These are phyloP conservation scores for Pogonophryne albipinna DNA, from an alignment of 2,797 vertebrate genomes.

Conservation along the genomic window DNA sequence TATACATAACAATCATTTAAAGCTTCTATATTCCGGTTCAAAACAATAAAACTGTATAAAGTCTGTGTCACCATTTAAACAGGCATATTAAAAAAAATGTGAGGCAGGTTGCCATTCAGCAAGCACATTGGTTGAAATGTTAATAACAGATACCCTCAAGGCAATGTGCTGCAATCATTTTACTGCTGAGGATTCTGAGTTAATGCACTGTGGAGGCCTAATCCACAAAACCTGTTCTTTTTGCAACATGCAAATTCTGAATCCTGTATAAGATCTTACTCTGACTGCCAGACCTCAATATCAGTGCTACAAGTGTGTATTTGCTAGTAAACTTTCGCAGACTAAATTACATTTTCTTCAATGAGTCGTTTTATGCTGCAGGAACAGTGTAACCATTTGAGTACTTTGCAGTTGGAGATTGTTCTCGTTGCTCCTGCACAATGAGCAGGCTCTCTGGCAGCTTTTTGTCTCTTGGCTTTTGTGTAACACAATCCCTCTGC, in stretches of 20 bases:
- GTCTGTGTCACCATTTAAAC: neutral
- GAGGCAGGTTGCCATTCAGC: neutral
- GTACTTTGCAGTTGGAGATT: neutral
- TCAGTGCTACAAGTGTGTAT: neutral
- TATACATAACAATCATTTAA: neutral
- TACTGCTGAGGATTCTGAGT: neutral
- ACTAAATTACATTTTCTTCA: neutral
- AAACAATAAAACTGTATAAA: neutral
- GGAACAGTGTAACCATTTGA: neutral
- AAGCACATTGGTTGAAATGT: neutral
- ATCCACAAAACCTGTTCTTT: slow-evolving; percentile 26
- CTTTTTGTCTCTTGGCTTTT: slow-evolving; percentile 7
- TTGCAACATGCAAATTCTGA: slow-evolving; percentile 6
- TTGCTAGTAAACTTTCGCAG: neutral
- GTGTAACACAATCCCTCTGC: slow-evolving; percentile 11
- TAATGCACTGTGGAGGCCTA: neutral
- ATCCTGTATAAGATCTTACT: neutral
- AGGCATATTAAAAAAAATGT: neutral
- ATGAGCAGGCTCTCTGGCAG: neutral
- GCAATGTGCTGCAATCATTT: slow-evolving; percentile 6
- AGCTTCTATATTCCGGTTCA: neutral
- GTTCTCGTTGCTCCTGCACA: neutral
- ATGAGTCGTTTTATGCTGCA: neutral
- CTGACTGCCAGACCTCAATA: neutral
- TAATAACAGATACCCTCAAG: slow-evolving; percentile 3